These are phyloP conservation scores for Zaprionus davidi DNA, from an alignment of 1,140 invertebrate genomes.

Conservation along the genomic window DNA sequence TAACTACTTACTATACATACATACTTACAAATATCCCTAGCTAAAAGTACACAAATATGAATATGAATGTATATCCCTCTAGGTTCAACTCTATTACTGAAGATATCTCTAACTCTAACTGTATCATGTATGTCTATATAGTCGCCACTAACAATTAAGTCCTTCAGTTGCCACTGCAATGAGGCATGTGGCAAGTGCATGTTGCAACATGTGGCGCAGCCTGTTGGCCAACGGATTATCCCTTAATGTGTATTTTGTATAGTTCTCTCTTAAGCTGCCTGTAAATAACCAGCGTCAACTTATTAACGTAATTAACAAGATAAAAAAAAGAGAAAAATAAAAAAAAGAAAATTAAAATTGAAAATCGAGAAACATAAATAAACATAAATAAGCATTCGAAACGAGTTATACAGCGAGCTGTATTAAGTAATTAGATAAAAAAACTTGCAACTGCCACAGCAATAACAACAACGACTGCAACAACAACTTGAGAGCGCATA, in stretches of 20 bases:
- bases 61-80: conserved; percentile 17
- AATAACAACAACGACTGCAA: conserved; percentile 21
- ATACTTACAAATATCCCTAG: conserved; percentile 8
- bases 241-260: conserved; percentile 73
- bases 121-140: conserved; percentile 12
- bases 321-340: conserved; percentile 18
- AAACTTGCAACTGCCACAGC: conserved; percentile 26
- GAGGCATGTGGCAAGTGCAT: conserved; percentile 20
- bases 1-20: conserved; percentile 22
- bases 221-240: conserved; percentile 41
- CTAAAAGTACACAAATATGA: background rate
- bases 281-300: conserved; percentile 69
- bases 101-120: background rate
- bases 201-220: conserved; percentile 16
- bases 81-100: conserved; percentile 10
- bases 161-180: background rate
- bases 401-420: conserved; percentile 53
- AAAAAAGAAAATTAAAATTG: conserved; percentile 13
- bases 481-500: conserved; percentile 38
- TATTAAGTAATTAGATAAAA: conserved; percentile 71
- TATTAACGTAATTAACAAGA: conserved; percentile 54
- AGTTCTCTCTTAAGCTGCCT: conserved; percentile 59
- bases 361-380: conserved; percentile 27
- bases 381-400: conserved; percentile 60
- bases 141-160: background rate